These are phyloP conservation scores for Campoletis sonorensis DNA, from an alignment of 1,140 invertebrate genomes.

Conservation along the genomic window DNA sequence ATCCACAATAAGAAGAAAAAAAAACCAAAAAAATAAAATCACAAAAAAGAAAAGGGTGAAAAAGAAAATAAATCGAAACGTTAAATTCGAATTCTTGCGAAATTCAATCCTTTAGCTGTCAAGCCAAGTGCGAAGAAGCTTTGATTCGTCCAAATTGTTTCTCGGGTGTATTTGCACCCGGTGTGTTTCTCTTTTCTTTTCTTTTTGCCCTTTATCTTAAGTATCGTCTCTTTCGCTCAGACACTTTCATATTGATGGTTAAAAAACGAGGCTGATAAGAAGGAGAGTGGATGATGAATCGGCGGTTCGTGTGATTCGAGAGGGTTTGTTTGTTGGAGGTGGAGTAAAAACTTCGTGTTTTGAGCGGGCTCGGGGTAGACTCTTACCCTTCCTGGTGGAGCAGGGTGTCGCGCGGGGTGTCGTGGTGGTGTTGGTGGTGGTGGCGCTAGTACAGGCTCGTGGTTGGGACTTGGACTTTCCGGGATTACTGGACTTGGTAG, in stretches of 20 bases:
- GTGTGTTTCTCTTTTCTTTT: slow-evolving; percentile 1
- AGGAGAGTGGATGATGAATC: neutral
- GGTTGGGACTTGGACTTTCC: slow-evolving; percentile 71
- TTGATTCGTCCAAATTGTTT: neutral
- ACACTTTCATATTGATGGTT: neutral
- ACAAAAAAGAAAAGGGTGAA: neutral
- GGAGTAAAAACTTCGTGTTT: slow-evolving; percentile 46
- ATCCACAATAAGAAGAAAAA: neutral
- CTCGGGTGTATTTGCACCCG: neutral
- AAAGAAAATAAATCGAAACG: neutral
- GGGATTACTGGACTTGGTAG: slow-evolving; percentile 59
- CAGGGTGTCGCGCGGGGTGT: slow-evolving; percentile 77
- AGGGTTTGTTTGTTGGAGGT: slow-evolving; percentile 7
- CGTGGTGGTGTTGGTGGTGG: slow-evolving; percentile 76
- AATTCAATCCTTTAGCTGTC: neutral
- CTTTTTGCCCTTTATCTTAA: slow-evolving; percentile 19
- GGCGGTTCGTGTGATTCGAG: slow-evolving; percentile 9
- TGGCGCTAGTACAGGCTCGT: slow-evolving; percentile 75
- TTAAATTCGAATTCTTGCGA: too few species aligned
- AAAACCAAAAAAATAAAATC: neutral
- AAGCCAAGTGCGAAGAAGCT: neutral
- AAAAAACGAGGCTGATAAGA: neutral
- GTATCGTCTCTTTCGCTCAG: slow-evolving; percentile 6
- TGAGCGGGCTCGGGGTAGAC: slow-evolving; percentile 75
- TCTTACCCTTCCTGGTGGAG: slow-evolving; percentile 78